Evolutionary conservation across 2,797 vertebrate genomes (phyloP), one percentile per base, ranked within the genome.

Genomic region (Lindbergichthys nudifrons): DNA sequence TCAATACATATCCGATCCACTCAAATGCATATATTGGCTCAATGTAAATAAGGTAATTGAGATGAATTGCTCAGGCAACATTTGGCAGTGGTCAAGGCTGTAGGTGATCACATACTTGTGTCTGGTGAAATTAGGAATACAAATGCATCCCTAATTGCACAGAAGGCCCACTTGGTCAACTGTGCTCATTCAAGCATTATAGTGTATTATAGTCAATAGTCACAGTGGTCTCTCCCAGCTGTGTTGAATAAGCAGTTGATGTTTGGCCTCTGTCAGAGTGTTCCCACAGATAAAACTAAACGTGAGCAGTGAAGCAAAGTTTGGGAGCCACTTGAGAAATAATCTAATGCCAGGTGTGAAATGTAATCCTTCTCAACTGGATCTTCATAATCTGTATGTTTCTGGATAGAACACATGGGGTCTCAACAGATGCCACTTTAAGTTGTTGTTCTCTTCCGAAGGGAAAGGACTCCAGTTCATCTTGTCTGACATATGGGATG

Each of bases 401-500:
- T 63, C 14, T 23, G 18, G 30, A 76, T 59, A 26, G 60, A 81
- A 74, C 54, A 59, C 11, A 51, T 0, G 8, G 19, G 5, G 32
- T 65, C 11, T 48, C 46, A 63, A 19, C 18, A 54, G 15, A 60
- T 11, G 46, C 58, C 63, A 54, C 52, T 74, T 70, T 21, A 77
- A 57, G 26, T 66, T 80, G 64, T 56, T 32, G 15, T 79, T 71
- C 57, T 67, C 45, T 32, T 59, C 46, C 0, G 14, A 75, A 52
- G 26, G 56, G 32, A 76, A 82, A 76, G 21, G 30, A 73, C 42
- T 77, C 23, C 47, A 69, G 4, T 73, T 71, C 74, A 84, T 87
- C 71, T 66, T 64, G 60, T 69, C 72, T 36, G 64, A 87, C 87
- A 88, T 84, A 84, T 80, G 81, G 76, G 78, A 77, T 65, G 70